Evolutionary conservation across 2,888 invertebrate species (phyloP).

Genomic region (Euplagia quadripunctaria): DNA sequence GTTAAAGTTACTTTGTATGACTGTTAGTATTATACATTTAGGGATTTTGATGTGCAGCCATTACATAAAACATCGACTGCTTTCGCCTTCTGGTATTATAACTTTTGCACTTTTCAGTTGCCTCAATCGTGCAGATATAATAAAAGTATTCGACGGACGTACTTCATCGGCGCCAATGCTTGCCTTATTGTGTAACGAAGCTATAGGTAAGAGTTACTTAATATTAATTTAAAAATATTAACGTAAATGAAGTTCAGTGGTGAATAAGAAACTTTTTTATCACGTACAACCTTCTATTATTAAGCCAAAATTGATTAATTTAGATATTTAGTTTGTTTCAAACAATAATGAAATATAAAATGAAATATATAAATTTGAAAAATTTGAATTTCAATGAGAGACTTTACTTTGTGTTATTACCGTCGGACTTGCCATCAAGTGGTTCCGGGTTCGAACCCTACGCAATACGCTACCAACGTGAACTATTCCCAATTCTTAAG

Average conservation of each 20-base stretch:
- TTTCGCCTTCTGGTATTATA: conserved; percentile 28
- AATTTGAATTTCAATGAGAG: no score
- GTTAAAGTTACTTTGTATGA: background rate
- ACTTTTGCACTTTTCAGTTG: conserved; percentile 88
- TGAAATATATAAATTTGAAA: no score
- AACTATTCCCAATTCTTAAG: no score
- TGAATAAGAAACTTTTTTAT: background rate
- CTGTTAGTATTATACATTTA: background rate
- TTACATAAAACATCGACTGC: conserved; percentile 16
- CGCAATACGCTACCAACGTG: no score
- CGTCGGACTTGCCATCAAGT: no score
- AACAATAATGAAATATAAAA: no score
- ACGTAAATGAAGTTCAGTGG: background rate
- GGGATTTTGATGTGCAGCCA: conserved; percentile 5
- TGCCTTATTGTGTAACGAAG: conserved; percentile 93
- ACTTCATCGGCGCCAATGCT: conserved; percentile 91
- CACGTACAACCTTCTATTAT: no score
- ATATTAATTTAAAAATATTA: background rate
- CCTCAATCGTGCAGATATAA: conserved; percentile 93
- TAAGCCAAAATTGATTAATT: no score
- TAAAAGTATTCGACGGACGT: conserved; percentile 94
- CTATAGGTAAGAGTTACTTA: conserved; percentile 77
- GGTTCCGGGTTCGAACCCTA: no score
- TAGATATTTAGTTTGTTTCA: background rate
- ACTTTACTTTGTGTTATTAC: no score